Conservation (phyloP, 1,140 invertebrate species). For the Drosophila leontia region DNA sequence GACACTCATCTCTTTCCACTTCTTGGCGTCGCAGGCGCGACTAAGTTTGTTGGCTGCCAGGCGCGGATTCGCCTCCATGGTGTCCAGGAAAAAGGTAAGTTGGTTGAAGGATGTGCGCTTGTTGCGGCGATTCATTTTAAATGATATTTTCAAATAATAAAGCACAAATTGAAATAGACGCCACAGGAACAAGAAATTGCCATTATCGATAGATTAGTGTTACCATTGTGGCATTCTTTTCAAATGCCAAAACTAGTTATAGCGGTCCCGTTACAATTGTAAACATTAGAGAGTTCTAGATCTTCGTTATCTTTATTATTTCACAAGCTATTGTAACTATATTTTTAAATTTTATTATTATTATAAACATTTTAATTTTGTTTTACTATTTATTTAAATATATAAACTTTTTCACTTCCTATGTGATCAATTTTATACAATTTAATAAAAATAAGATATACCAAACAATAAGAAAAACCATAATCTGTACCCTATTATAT, state of each 20-base stretch:
- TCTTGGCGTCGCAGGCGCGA: conserved; percentile 65
- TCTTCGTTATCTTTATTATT: conserved; percentile 4
- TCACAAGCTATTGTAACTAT: background rate
- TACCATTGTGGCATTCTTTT: background rate
- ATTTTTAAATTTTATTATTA: background rate
- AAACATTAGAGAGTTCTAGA: background rate
- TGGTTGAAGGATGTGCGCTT: conserved; percentile 78
- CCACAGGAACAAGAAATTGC: conserved; percentile 12
- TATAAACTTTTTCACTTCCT: too few species aligned
- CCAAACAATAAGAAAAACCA: too few species aligned
- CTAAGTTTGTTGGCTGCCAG: conserved; percentile 65
- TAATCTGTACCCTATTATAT: too few species aligned
- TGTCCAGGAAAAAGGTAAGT: conserved; percentile 70
- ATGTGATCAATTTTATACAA: too few species aligned
- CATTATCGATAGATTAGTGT: conserved; percentile 15
- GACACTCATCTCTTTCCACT: conserved; percentile 77
- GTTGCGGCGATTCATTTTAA: conserved; percentile 77
- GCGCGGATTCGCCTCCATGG: conserved; percentile 77
- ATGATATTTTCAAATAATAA: conserved; percentile 23
- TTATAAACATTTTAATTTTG: too few species aligned
- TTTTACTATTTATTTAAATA: too few species aligned
- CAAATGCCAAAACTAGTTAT: conserved; percentile 6
- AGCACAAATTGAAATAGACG: conserved; percentile 42
- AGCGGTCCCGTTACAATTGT: background rate
- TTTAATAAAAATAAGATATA: too few species aligned